Percentiles rank a stretch among this genome's conserved stretches.
Conservation (phyloP, 1,140 invertebrate genomes). For the Hyposmocoma kahamanoa region DNA sequence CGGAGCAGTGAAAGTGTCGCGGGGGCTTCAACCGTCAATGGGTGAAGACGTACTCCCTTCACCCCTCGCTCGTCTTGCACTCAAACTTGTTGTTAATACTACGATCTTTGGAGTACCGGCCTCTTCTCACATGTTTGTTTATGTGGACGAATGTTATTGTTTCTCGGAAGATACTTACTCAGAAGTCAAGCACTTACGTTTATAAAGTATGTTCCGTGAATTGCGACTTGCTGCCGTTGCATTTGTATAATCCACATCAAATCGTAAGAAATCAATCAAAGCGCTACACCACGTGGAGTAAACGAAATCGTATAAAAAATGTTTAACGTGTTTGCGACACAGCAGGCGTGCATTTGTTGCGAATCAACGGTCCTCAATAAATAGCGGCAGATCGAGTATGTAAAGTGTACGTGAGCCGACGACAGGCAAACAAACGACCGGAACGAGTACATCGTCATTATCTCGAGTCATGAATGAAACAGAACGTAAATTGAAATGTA, state of each 20-base stretch:
- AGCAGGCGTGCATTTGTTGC: background rate
- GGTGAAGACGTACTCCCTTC: conserved; percentile 65
- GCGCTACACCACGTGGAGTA: too few relatives aligned
- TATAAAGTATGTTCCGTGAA: background rate
- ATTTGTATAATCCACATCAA: too few relatives aligned
- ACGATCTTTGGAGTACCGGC: conserved; percentile 41
- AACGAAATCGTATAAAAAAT: too few relatives aligned
- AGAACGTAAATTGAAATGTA: conserved; percentile 71
- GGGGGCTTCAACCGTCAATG: conserved; percentile 69
- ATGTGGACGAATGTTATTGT: conserved; percentile 1
- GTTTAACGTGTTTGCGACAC: too few relatives aligned
- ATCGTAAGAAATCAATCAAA: too few relatives aligned
- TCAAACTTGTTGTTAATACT: conserved; percentile 64
- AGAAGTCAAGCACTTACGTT: background rate
- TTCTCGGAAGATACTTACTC: background rate
- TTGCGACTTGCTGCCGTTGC: too few relatives aligned
- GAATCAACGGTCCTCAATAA: conserved; percentile 7
- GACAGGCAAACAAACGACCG: conserved; percentile 52
- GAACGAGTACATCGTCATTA: conserved; percentile 62
- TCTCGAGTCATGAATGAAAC: conserved; percentile 69
- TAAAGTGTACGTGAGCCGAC: conserved; percentile 27
- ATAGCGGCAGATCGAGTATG: conserved; percentile 23
- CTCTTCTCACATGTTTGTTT: conserved; percentile 13
- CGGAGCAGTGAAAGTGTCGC: conserved; percentile 71
- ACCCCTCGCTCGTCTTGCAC: conserved; percentile 56